These are phyloP conservation scores for Baryphthengus martii DNA, from an alignment of 2,113 vertebrate genomes.

Conservation along the genomic window DNA sequence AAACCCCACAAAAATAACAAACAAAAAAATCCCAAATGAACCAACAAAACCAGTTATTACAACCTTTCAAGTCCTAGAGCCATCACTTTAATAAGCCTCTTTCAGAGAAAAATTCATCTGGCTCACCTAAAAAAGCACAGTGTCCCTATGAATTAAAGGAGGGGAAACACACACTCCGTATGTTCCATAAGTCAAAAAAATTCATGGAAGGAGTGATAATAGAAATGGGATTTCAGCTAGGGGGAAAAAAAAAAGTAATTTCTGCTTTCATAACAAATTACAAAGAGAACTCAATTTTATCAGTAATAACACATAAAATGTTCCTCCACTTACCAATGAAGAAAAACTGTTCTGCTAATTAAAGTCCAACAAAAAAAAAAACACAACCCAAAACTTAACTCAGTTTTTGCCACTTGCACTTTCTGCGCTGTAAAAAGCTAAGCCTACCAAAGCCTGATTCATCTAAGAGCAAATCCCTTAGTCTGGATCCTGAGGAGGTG, in stretches of 20 bases:
- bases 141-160: background rate
- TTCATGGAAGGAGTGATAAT: background rate
- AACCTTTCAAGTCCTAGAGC: background rate
- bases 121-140: background rate
- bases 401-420: background rate
- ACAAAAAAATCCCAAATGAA: background rate
- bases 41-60: background rate
- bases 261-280: slow-evolving; percentile 20
- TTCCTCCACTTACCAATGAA: background rate
- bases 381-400: too few species aligned
- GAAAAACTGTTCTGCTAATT: background rate
- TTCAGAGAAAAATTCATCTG: background rate
- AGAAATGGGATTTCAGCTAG: background rate
- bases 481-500: background rate
- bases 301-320: background rate
- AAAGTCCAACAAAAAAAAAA: slow-evolving; percentile 8
- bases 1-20: background rate
- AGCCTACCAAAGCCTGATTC: background rate
- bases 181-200: background rate
- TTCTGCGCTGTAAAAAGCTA: background rate
- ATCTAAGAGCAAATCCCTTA: background rate
- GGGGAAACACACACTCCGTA: background rate
- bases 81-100: background rate
- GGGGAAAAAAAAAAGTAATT: background rate
- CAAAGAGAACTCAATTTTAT: slow-evolving; percentile 25